These are phyloP conservation scores for Bostrychus sinensis DNA, from an alignment of 2,113 vertebrate species.

Conservation along the genomic window DNA sequence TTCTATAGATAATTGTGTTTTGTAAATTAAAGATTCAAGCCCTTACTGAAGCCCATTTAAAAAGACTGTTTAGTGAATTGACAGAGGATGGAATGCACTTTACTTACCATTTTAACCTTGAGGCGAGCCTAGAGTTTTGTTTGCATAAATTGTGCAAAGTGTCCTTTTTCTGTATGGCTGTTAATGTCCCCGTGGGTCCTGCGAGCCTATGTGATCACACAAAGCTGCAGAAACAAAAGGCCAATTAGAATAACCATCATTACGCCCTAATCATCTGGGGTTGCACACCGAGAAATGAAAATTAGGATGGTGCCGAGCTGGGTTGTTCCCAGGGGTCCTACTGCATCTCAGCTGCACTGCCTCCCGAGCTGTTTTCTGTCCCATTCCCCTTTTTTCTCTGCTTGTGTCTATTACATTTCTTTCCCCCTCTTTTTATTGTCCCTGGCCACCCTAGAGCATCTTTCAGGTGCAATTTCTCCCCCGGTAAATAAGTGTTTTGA, in stretches of 20 bases:
- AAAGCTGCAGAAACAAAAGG: constrained; percentile 60
- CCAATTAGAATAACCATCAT: constrained; percentile 73
- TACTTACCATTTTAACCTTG: constrained; percentile 15
- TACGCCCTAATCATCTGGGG: constrained; percentile 70
- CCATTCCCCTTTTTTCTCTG: constrained; percentile 10
- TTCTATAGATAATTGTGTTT: too few species aligned
- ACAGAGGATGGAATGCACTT: neutral
- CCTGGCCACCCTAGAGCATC: constrained; percentile 41
- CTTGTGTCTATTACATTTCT: constrained; percentile 46
- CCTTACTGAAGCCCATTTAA: too few species aligned
- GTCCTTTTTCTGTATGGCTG: constrained; percentile 24
- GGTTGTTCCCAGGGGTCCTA: constrained; percentile 56
- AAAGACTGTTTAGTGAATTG: too few species aligned
- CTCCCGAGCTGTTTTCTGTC: constrained; percentile 61
- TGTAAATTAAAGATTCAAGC: too few species aligned
- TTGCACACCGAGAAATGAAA: constrained; percentile 73
- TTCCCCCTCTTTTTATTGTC: constrained; percentile 40
- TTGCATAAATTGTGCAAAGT: constrained; percentile 29
- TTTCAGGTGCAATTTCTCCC: constrained; percentile 59
- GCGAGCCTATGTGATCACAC: constrained; percentile 42
- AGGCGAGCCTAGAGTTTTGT: constrained; percentile 6
- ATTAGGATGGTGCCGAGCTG: constrained; percentile 65
- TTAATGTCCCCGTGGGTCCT: constrained; percentile 28
- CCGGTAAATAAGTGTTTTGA: constrained; percentile 61
- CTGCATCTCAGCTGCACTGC: constrained; percentile 52